Evolutionary conservation across 1,140 invertebrate genomes (phyloP), one percentile per base, ranked within the genome.

Genomic region (Diachasmimorpha longicaudata): DNA sequence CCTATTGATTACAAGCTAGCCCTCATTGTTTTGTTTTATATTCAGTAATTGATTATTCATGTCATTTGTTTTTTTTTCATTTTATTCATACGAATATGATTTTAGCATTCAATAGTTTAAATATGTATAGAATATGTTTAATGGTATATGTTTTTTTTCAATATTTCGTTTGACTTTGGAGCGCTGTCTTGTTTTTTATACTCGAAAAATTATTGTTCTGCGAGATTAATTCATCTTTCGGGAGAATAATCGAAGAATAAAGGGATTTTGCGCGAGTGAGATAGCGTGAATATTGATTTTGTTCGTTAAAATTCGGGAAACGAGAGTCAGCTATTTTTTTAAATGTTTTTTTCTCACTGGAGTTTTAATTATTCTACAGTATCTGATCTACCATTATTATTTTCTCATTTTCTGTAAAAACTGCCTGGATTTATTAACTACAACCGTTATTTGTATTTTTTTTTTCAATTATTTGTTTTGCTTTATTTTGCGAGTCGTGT

Each of bases 61-160:
- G 79, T 71, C 70, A 42, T 31, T 76, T 25, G 46, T 70, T 46
- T 75, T 66, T 19, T 66, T 63, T 75, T 70, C n/a, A n/a, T n/a
- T n/a, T 36, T 79, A 75, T 87, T 87, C 84, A 82, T 87, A 86
- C 81, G 84, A 87, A 83, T 85, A 88, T 80, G 82, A 84, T 83
- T 87, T 88, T 86, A 87, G 81, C 82, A 80, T 87, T 88, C 81
- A 84, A 85, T 86, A 85, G 81, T 88, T 87, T 88, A 87, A 86
- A 86, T 88, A 88, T 87, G 81, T 86, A 86, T 87, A 85, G 80
- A 85, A 86, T 86, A 86, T 85, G 80, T 86, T 89, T 86, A 89
- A 79, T 81, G 79, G 82, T 87, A 88, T 81, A 86, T 79, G 79
- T 85, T 85, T 55, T 85, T 85, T 55, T 69, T 84, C 85, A 85